Base-by-base conservation (phyloP, 2,113 vertebrate genomes). In the Symphodus melops region DNA sequence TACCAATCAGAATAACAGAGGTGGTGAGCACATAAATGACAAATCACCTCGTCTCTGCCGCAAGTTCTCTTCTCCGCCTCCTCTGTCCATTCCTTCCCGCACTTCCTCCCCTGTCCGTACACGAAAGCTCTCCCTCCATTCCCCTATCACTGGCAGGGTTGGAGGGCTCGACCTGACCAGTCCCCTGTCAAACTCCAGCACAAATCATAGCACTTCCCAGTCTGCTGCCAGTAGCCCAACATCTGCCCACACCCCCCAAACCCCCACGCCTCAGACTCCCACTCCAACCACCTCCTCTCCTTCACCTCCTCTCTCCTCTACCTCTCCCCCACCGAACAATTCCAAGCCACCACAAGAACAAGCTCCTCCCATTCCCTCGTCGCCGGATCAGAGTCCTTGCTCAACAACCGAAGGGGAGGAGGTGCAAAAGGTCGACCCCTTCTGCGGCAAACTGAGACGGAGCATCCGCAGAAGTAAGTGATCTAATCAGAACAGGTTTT, bases 31-130 rank as follows among this genome's bases (percentile, higher is more conserved):
- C 84, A 79, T 73, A n/a, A 97, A 97, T 8, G 95, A 96, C 49
- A 97, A 97, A 84, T 97, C 97, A 5, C 97, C 97, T 13, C 95
- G 93, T n/a, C 93, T 98, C 14, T 96, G 96, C 81, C 96, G 98
- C 88, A 99, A 99, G 86, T 98, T 98, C 86, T 99, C 98, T 68
- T 98, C 97, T 46, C 97, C 97, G 7, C 98, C 98, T 37, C 97
- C 98, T 0, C 72, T 97, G 60, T 96, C 96, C 8, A 93, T 97
- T 67, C 95, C 95, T 19, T 97, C 98, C 48, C 95, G 92, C 77
- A 96, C 96, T 0, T 96, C 96, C 56, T 99, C 98, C 4, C 97
- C 97, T 0, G 96, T 97, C 55, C 95, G 96, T 79, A 94, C 94
- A 7, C 95, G 98, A 37, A 99, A 99, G 79, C 93, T 99, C 5